Evolutionary conservation across 2,888 invertebrate species (phyloP), one percentile per base, ranked within the genome.

Genomic region (Drosophila borealis): DNA sequence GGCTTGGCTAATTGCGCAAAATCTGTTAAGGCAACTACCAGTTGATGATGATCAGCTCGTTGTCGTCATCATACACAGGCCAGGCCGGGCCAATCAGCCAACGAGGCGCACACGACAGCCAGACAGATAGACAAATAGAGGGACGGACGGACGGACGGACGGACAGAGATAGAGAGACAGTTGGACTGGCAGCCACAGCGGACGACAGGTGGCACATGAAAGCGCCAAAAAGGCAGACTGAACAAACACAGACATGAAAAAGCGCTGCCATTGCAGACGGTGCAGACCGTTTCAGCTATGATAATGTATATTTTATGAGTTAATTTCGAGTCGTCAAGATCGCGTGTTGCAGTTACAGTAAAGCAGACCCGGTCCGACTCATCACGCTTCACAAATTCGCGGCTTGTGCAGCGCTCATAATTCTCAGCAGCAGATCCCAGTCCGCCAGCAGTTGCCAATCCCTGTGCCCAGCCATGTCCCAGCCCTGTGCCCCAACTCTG

Each of bases 271-370:
- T 59, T 41, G 33, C 51, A 59, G 60, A 45, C 42, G 37, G 34
- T n/a, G 61, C 33, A 46, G 42, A 36, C 44, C 59, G 51, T 64
- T 73, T 79, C 67, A 85, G 67, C 82, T 85, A 88, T 85, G 85
- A 88, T 85, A 89, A 85, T 89, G 80, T 88, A 80, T 80, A 89
- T 88, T 87, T 85, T 85, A 85, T 89, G 85, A 85, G 89, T 88
- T 88, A 85, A 85, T 89, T 89, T 66, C 70, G 55, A 74, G 68
- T 53, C 56, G 70, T 66, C 55, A 57, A 62, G 89, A 89, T 85
- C 88, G 85, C 85, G 85, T 85, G 85, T 85, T 82, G 74, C 77
- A 79, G 72, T 69, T 74, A 70, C 79, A 78, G 81, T 68, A 66
- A 64, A 79, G 65, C 42, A 29, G 10, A 19, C 42, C n/a, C 44